Evolutionary conservation across 2,797 vertebrate genomes (phyloP).

Genomic region (Hypotaenidia okinawae): DNA sequence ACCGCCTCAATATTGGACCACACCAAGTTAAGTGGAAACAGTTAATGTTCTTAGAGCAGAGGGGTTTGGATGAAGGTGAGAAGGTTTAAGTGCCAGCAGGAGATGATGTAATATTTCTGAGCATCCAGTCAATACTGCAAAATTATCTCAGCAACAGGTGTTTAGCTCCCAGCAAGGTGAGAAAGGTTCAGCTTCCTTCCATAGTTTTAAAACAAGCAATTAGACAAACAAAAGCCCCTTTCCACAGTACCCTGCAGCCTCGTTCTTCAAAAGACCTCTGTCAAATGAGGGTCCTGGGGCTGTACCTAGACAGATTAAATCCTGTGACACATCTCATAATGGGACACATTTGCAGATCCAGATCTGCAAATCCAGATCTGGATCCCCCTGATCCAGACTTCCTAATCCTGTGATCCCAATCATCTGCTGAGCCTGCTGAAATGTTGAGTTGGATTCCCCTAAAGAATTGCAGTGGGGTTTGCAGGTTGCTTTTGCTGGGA

Average conservation of each 20-base stretch:
- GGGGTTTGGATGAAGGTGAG: neutral
- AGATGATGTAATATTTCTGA: neutral
- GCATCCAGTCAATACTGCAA: neutral
- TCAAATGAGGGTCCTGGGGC: neutral
- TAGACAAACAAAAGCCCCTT: neutral
- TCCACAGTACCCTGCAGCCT: neutral
- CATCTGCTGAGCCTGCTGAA: neutral
- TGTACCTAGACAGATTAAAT: neutral
- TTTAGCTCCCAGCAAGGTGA: neutral
- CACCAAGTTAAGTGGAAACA: neutral
- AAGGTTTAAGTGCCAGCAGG: neutral
- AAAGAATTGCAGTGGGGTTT: neutral
- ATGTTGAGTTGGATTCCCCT: neutral
- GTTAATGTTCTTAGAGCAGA: neutral
- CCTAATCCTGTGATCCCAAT: neutral
- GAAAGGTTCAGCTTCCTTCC: neutral
- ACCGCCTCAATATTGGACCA: neutral
- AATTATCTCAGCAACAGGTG: neutral
- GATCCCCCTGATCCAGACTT: neutral
- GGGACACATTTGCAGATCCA: neutral
- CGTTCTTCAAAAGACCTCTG: neutral
- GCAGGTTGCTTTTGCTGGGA: neutral
- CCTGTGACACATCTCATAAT: neutral
- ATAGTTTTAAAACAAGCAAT: neutral
- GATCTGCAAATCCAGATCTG: no score